phyloP scores from a whole-genome alignment of 1,140 invertebrate species.

The Calliphora vicina region DNA sequence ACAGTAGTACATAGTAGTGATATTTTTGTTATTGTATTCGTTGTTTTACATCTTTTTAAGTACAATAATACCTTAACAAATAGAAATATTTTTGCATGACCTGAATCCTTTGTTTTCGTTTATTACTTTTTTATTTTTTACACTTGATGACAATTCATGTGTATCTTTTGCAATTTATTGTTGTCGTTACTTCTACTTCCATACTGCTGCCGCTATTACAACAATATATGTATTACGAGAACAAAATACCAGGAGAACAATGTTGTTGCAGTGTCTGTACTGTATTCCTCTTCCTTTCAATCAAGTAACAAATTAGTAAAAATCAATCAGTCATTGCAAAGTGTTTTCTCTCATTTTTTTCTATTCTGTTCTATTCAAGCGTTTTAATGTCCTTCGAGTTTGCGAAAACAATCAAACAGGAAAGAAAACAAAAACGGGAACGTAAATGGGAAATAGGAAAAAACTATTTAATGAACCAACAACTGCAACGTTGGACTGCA shows the following conservation, averaged over 20 bases:
- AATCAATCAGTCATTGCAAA: slow-evolving; percentile 9
- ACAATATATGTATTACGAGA: not conserved
- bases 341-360: not conserved
- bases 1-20: not conserved
- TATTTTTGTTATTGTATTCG: not conserved
- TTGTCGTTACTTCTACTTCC: not conserved
- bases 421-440: not conserved
- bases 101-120: not conserved
- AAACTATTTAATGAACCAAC: not conserved
- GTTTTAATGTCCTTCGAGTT: slow-evolving; percentile 16
- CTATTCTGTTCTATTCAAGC: not conserved
- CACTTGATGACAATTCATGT: slow-evolving; percentile 13
- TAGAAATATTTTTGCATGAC: slow-evolving; percentile 8
- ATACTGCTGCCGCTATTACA: not conserved
- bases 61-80: slow-evolving; percentile 8
- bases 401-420: slow-evolving; percentile 5
- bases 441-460: not conserved
- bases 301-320: slow-evolving; percentile 17
- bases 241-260: too few relatives aligned
- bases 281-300: not conserved
- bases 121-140: not conserved
- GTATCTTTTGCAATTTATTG: not conserved
- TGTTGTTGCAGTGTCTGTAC: not conserved
- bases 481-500: not conserved
- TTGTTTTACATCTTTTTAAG: not conserved